Conservation (phyloP, 2,888 invertebrate genomes). For the Toxonevra muliebris region DNA sequence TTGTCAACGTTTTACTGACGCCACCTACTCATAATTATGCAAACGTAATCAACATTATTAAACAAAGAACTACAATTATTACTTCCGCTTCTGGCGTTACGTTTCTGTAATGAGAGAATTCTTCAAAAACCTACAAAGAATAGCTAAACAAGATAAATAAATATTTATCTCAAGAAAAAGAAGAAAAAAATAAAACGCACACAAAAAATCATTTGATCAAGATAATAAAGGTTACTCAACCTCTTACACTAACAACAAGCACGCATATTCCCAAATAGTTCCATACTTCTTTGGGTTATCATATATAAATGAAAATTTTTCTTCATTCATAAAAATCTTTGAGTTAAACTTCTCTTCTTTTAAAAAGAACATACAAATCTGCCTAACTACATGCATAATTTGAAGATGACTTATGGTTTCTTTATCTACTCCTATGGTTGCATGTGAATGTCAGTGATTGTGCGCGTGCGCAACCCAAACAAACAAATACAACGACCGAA, state of each 20-base stretch:
- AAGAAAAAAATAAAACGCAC: no score
- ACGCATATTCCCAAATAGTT: no score
- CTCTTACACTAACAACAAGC: no score
- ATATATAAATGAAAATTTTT: background rate
- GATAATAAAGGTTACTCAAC: conserved; percentile 11
- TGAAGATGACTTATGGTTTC: background rate
- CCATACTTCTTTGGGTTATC: no score
- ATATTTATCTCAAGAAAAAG: background rate
- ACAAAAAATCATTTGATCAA: conserved; percentile 5
- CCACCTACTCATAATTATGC: background rate
- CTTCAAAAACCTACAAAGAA: background rate
- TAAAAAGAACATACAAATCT: no score
- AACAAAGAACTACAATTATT: conserved; percentile 6
- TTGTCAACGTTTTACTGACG: no score
- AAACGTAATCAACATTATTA: background rate
- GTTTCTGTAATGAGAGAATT: background rate
- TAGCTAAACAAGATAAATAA: background rate
- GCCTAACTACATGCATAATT: background rate
- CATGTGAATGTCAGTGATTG: no score
- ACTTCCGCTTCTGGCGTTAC: background rate
- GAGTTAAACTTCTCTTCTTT: no score
- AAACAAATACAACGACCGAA: background rate
- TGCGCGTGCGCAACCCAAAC: background rate
- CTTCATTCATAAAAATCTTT: conserved; percentile 14
- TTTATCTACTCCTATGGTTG: background rate